Conservation (phyloP, 1,140 invertebrate species). For the Brachionus paranguensis region DNA sequence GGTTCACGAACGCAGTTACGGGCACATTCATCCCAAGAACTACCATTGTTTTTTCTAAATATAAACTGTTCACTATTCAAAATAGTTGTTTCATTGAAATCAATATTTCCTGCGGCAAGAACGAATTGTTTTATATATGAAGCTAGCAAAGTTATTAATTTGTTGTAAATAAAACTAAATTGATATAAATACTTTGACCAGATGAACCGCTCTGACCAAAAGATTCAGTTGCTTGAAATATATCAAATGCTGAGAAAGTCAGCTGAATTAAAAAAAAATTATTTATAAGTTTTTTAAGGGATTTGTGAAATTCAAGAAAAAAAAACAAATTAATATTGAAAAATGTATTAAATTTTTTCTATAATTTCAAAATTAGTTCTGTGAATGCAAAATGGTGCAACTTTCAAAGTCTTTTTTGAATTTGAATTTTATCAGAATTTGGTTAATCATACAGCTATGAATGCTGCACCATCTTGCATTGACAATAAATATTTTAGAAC, state of each 20-base stretch:
- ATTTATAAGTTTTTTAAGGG: too few relatives aligned
- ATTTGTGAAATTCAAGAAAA: too few relatives aligned
- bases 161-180: background rate
- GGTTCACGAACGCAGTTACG: background rate
- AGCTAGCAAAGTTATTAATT: background rate
- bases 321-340: too few relatives aligned
- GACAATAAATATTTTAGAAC: too few relatives aligned
- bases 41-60: background rate
- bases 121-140: slow-evolving; percentile 2
- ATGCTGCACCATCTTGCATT: too few relatives aligned
- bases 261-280: background rate
- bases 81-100: background rate
- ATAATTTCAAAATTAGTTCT: background rate
- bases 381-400: background rate
- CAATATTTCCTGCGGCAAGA: background rate
- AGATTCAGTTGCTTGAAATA: background rate
- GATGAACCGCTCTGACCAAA: background rate
- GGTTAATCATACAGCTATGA: too few relatives aligned
- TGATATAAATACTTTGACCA: background rate
- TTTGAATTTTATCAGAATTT: too few relatives aligned
- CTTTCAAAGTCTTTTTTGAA: background rate
- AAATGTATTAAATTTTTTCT: background rate
- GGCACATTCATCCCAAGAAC: background rate
- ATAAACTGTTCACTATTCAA: background rate
- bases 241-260: background rate